phyloP scores from a whole-genome alignment of 2,797 vertebrate genomes.

The Phoeniculus purpureus region DNA sequence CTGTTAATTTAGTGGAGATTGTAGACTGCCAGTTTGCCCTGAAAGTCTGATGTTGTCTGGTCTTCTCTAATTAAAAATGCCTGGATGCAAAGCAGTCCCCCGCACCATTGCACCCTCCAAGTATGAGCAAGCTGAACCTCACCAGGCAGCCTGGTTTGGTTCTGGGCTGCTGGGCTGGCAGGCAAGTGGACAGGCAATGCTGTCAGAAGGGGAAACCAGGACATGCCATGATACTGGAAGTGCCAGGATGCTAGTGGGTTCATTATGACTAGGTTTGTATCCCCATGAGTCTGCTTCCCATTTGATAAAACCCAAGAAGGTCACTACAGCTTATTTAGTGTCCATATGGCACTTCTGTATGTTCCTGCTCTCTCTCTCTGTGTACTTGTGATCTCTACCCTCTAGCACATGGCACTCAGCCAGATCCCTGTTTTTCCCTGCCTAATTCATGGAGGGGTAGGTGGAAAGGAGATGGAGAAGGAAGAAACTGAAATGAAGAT shows the following conservation, averaged over 20 bases:
- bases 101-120: background rate
- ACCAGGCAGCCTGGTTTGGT: background rate
- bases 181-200: rapidly evolving
- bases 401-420: background rate
- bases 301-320: background rate
- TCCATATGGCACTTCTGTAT: constrained; percentile 40
- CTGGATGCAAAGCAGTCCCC: background rate
- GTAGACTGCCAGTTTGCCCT: background rate
- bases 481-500: background rate
- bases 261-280: constrained; percentile 28
- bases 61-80: background rate
- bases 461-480: background rate
- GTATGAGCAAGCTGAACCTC: background rate
- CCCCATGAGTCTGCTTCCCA: background rate
- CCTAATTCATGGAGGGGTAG: background rate
- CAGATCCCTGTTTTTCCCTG: background rate
- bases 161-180: background rate
- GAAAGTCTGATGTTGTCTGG: background rate
- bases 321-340: constrained; percentile 40
- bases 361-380: background rate
- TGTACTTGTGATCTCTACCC: background rate
- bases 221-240: background rate
- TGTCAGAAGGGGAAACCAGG: background rate
- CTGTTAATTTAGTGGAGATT: background rate
- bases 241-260: background rate